These are phyloP conservation scores for Petroica traversi DNA, from an alignment of 2,113 vertebrate species.

Conservation along the genomic window DNA sequence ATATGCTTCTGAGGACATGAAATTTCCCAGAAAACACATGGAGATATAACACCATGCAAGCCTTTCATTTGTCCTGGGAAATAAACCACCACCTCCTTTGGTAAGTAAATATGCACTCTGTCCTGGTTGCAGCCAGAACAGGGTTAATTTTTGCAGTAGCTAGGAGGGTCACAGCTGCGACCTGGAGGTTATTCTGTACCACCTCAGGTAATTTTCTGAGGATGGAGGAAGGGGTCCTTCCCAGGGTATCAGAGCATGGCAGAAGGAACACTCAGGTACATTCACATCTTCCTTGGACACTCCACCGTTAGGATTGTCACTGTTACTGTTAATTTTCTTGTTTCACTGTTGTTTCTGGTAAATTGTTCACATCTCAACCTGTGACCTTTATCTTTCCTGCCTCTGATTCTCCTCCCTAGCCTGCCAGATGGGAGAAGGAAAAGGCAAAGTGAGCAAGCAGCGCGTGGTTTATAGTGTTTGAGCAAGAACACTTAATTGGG, in stretches of 20 bases:
- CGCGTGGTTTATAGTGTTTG: accelerated
- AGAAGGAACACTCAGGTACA: not conserved
- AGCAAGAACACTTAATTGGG: not conserved
- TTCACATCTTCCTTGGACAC: not conserved
- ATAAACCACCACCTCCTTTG: not conserved
- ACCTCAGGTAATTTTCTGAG: not conserved
- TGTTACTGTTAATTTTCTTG: not conserved
- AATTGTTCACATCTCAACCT: accelerated
- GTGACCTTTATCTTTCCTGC: not conserved
- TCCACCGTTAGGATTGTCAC: not conserved
- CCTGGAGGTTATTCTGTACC: not conserved
- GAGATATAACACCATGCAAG: not conserved
- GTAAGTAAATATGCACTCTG: not conserved
- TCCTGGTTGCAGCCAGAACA: not conserved
- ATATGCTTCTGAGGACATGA: not conserved
- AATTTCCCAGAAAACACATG: not conserved
- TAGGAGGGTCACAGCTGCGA: not conserved
- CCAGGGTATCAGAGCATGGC: accelerated
- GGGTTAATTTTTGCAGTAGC: not conserved
- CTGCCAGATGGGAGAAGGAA: accelerated
- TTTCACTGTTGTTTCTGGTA: not conserved
- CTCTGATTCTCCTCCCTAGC: not conserved
- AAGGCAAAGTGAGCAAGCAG: not conserved
- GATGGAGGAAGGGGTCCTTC: not conserved
- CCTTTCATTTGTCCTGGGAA: not conserved